Evolutionary conservation across 2,888 invertebrate species (phyloP).

Genomic region (Leptinotarsa haldemani): DNA sequence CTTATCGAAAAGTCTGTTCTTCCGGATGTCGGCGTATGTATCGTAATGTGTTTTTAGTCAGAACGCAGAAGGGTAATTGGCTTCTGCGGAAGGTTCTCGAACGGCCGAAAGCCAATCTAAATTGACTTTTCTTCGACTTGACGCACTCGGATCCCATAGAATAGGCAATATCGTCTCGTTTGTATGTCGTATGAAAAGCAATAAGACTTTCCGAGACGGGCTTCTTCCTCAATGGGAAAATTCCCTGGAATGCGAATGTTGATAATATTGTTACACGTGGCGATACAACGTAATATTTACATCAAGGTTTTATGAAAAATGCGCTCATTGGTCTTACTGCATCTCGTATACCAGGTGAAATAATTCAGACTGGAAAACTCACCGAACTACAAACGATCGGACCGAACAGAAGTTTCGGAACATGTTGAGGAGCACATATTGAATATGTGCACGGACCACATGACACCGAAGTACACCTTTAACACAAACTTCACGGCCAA

Average conservation of each 20-base stretch:
- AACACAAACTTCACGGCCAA: no score
- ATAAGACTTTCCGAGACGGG: neutral
- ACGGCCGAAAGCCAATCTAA: neutral
- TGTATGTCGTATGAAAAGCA: neutral
- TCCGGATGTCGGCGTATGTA: neutral
- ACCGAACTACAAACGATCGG: no score
- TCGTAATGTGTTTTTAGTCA: neutral
- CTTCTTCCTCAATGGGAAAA: neutral
- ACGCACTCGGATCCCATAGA: neutral
- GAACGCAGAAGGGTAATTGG: neutral
- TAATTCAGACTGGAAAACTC: no score
- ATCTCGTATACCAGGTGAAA: no score
- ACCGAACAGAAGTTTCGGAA: no score
- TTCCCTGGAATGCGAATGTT: neutral
- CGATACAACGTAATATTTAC: neutral
- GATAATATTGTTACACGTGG: neutral
- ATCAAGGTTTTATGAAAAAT: no score
- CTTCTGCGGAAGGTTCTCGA: neutral
- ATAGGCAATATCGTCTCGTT: slow-evolving; percentile 3
- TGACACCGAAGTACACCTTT: no score
- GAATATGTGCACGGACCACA: no score
- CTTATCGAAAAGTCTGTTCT: neutral
- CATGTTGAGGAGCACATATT: no score
- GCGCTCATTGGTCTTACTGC: no score
- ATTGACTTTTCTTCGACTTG: neutral